Evolutionary conservation across 2,888 invertebrate genomes (phyloP).

Genomic region (Philereme transversata): DNA sequence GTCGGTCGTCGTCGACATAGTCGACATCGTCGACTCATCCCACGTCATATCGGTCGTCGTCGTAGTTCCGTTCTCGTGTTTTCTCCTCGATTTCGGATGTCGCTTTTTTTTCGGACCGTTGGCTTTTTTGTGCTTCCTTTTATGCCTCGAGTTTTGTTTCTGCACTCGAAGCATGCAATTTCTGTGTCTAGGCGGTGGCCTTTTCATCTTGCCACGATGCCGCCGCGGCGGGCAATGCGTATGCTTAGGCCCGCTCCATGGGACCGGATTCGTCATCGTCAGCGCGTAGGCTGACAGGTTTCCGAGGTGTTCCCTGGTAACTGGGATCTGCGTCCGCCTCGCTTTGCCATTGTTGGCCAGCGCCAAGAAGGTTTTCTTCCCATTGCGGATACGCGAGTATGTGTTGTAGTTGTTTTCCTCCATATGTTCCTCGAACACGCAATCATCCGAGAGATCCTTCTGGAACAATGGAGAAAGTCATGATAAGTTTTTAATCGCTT

Average conservation of each 20-base stretch:
- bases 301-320: constrained; percentile 85
- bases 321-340: constrained; percentile 88
- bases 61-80: constrained; percentile 75
- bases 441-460: constrained; percentile 93
- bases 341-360: constrained; percentile 89
- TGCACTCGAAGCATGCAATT: constrained; percentile 79
- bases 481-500: constrained; percentile 40
- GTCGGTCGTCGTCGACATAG: constrained; percentile 79
- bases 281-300: constrained; percentile 90
- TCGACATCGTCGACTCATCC: constrained; percentile 81
- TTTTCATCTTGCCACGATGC: constrained; percentile 74
- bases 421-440: constrained; percentile 94
- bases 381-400: constrained; percentile 88
- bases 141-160: constrained; percentile 69
- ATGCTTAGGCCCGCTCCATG: constrained; percentile 66
- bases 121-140: constrained; percentile 80
- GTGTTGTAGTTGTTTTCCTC: constrained; percentile 94
- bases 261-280: constrained; percentile 72
- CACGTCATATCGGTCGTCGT: constrained; percentile 76
- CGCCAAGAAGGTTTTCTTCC: constrained; percentile 90
- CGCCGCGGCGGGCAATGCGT: constrained; percentile 69
- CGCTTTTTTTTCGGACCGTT: constrained; percentile 78
- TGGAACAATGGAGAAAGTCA: constrained; percentile 85
- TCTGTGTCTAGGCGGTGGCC: constrained; percentile 70
- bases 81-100: constrained; percentile 83